phyloP scores from a whole-genome alignment of 2,113 vertebrate species.

The Eulemur macaco region DNA sequence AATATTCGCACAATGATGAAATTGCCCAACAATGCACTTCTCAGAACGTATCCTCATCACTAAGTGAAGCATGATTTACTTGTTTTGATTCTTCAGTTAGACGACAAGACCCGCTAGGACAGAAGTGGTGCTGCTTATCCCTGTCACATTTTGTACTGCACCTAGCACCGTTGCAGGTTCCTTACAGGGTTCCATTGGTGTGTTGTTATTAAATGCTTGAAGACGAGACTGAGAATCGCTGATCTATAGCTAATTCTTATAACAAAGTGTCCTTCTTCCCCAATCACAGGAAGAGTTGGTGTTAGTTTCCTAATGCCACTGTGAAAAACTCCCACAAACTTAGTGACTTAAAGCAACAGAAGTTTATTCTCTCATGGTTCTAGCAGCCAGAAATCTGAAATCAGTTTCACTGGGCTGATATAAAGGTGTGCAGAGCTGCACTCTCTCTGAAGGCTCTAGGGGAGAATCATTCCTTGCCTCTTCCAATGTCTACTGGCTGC shows the following conservation, averaged over 20 bases:
- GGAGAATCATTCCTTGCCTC: not conserved
- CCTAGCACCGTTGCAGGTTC: not conserved
- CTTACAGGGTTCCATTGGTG: not conserved
- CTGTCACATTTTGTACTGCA: not conserved
- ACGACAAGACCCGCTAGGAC: not conserved
- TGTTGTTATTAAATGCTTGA: not conserved
- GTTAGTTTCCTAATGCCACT: not conserved
- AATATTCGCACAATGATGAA: not conserved
- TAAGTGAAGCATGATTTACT: not conserved
- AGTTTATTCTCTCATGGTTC: not conserved
- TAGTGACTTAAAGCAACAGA: not conserved
- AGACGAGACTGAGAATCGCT: not conserved
- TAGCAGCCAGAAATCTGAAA: not conserved
- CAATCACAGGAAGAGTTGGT: not conserved
- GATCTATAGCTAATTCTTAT: not conserved
- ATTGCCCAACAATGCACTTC: not conserved
- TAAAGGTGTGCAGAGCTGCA: not conserved
- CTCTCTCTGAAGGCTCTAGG: not conserved
- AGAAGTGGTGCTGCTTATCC: not conserved
- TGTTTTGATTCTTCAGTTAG: not conserved
- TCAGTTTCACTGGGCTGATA: not conserved
- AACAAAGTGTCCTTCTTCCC: not conserved
- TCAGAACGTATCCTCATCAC: not conserved
- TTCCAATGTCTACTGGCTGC: not conserved
- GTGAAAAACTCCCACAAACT: not conserved